Evolutionary conservation across 2,888 invertebrate species (phyloP).

Genomic region (Junonia oenone): DNA sequence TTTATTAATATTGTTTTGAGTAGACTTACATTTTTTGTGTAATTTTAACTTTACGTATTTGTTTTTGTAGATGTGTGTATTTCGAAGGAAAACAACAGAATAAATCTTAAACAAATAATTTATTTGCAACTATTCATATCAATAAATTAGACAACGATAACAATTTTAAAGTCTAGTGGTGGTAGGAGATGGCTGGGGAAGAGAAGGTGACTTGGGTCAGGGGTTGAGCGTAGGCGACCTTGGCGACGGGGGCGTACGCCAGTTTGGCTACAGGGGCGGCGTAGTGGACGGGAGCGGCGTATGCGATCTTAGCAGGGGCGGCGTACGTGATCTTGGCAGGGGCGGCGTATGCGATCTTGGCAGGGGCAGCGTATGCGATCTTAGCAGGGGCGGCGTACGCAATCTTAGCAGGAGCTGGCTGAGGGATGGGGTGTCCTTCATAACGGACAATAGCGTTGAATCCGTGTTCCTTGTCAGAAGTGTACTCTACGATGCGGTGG

Average conservation of each 20-base stretch:
- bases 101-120: no score
- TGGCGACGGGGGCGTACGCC: conserved; percentile 22
- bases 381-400: conserved; percentile 37
- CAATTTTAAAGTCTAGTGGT: no score
- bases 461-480: no score
- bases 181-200: conserved; percentile 44
- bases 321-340: no score
- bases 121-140: conserved; percentile 37
- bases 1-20: no score
- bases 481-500: no score
- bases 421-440: conserved; percentile 36
- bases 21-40: no score
- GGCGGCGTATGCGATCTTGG: no score
- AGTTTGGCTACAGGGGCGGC: conserved; percentile 10
- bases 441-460: no score
- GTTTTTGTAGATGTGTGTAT: background rate
- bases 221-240: conserved; percentile 35
- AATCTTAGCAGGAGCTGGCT: conserved; percentile 35
- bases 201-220: conserved; percentile 46
- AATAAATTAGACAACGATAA: conserved; percentile 32
- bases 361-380: conserved; percentile 16
- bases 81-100: conserved; percentile 11
- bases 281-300: conserved; percentile 33
- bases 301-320: conserved; percentile 24
- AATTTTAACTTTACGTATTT: background rate